Percentiles rank a stretch among this genome's conserved stretches.
phyloP scores from a whole-genome alignment of 1,140 invertebrate genomes.

The Maniola jurtina region DNA sequence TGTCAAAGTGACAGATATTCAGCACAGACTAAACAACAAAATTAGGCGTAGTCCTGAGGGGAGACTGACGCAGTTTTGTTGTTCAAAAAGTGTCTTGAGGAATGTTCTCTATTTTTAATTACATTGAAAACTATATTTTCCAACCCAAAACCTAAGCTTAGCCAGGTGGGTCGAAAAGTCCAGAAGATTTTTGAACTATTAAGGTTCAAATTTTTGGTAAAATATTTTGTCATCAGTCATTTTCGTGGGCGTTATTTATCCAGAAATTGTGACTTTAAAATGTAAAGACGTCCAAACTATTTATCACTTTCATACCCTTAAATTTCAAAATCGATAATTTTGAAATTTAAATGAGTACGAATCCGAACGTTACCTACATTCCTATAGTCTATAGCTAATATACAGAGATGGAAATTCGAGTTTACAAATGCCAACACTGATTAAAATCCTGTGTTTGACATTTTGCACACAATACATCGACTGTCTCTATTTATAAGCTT shows the following conservation, averaged over 20 bases:
- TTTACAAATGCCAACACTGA: neutral
- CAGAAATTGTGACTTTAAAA: neutral
- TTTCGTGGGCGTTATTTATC: neutral
- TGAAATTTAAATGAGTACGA: neutral
- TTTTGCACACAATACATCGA: neutral
- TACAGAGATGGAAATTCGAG: neutral
- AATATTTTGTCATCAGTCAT: neutral
- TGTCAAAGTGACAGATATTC: constrained; percentile 4
- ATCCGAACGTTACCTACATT: neutral
- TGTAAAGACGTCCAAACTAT: neutral
- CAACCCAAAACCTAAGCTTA: neutral
- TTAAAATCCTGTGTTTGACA: neutral
- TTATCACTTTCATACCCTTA: no score
- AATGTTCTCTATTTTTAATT: neutral
- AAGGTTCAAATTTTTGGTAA: neutral
- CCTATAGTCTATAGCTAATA: neutral
- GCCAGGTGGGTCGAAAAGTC: neutral
- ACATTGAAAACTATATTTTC: neutral
- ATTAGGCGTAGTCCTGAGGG: constrained; percentile 6
- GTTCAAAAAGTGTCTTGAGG: neutral
- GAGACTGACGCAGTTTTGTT: neutral
- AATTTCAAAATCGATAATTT: neutral
- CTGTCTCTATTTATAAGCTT: neutral
- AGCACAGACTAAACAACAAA: constrained; percentile 4
- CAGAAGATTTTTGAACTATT: no score